A percentile compares a stretch with the other conserved stretches of the same genome.
These are phyloP conservation scores for Cryptosula pallasiana DNA, from an alignment of 2,888 invertebrate genomes.

Conservation along the genomic window DNA sequence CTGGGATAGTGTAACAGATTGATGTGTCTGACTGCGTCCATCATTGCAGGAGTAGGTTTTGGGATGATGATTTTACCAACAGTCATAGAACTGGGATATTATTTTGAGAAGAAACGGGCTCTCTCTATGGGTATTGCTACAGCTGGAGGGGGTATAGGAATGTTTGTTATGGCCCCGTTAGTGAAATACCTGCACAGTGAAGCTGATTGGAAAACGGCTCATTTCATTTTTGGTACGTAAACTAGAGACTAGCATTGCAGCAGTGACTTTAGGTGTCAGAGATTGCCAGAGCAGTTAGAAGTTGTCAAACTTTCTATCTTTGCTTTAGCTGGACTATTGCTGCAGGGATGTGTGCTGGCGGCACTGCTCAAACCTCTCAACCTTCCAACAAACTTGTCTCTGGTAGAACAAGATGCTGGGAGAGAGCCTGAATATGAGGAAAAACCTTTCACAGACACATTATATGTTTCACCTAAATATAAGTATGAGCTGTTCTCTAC, in stretches of 20 bases:
- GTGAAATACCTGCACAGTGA: not conserved
- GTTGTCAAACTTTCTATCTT: too few relatives aligned
- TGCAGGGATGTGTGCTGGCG: slow-evolving; percentile 3
- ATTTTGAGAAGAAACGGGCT: slow-evolving; percentile 22
- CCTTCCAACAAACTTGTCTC: not conserved
- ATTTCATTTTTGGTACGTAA: not conserved
- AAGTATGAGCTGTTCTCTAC: too few relatives aligned
- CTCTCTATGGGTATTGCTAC: slow-evolving; percentile 2
- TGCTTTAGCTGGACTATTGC: not conserved
- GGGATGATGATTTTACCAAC: slow-evolving; percentile 14
- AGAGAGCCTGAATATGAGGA: too few relatives aligned
- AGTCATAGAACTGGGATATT: slow-evolving; percentile 12
- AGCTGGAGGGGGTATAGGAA: slow-evolving; percentile 9
- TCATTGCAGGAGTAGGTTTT: slow-evolving; percentile 14
- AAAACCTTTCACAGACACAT: too few relatives aligned
- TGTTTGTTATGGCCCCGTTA: slow-evolving; percentile 21
- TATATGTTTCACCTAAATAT: too few relatives aligned
- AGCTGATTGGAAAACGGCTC: not conserved
- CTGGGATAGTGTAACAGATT: too few relatives aligned
- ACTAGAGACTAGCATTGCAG: too few relatives aligned
- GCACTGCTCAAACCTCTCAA: slow-evolving; percentile 34
- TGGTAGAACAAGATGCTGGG: too few relatives aligned
- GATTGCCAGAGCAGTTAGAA: too few relatives aligned
- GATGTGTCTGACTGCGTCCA: too few relatives aligned
- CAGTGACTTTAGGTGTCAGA: too few relatives aligned